Evolutionary conservation across 2,113 vertebrate genomes (phyloP).

Genomic region (Serinus canaria): DNA sequence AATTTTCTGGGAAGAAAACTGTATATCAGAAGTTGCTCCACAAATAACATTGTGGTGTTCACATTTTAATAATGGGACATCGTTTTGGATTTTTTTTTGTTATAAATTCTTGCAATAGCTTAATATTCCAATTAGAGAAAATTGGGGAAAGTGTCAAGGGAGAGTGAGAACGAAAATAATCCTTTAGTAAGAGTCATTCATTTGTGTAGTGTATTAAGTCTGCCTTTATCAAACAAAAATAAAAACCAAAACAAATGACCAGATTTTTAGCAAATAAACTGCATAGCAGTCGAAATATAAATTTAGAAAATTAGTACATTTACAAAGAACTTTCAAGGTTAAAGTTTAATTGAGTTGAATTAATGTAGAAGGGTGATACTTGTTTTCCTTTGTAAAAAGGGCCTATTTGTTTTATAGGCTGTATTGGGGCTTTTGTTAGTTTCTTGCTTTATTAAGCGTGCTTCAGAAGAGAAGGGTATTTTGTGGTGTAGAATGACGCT

Average conservation of each 20-base stretch:
- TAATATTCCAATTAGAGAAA: not conserved
- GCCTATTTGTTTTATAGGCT: not conserved
- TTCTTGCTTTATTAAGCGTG: not conserved
- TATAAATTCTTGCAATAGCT: not conserved
- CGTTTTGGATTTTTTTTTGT: not conserved
- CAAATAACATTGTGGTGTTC: slow-evolving; percentile 48
- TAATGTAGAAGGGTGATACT: not conserved
- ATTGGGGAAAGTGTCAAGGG: not conserved
- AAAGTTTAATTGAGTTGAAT: not conserved
- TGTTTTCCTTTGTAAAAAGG: not conserved
- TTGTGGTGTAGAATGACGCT: not conserved
- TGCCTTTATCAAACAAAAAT: not conserved
- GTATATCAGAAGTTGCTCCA: slow-evolving; percentile 42
- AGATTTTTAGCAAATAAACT: not conserved
- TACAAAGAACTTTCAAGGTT: not conserved
- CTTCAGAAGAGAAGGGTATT: not conserved
- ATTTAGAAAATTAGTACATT: not conserved
- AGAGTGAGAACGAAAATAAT: not conserved
- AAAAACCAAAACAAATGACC: not conserved
- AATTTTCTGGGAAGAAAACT: slow-evolving; percentile 70
- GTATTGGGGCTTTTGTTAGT: not conserved
- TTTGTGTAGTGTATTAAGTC: not conserved
- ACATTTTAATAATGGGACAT: slow-evolving; percentile 68
- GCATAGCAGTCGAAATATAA: not conserved
- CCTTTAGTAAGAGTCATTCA: not conserved